Evolutionary conservation across 1,140 invertebrate genomes (phyloP).

Genomic region (Adoxophyes honmai): DNA sequence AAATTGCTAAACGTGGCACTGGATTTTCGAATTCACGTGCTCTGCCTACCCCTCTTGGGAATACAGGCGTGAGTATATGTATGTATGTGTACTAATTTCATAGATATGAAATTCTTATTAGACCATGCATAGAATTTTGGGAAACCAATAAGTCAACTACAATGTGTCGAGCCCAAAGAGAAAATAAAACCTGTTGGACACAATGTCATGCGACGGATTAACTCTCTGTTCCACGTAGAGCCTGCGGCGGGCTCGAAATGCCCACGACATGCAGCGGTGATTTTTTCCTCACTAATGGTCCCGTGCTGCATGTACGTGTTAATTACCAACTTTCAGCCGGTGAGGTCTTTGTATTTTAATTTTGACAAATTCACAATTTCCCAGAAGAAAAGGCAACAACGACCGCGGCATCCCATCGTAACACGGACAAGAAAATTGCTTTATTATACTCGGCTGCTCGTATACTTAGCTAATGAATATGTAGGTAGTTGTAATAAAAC

Average conservation of each 20-base stretch:
- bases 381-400: constrained; percentile 36
- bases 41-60: too few species aligned
- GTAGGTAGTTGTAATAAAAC: constrained; percentile 35
- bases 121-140: too few species aligned
- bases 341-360: constrained; percentile 67
- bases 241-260: constrained; percentile 4
- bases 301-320: constrained; percentile 20
- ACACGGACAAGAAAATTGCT: constrained; percentile 42
- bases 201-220: constrained; percentile 3
- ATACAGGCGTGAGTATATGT: too few species aligned
- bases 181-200: constrained; percentile 14
- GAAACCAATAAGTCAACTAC: too few species aligned
- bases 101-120: too few species aligned
- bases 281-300: constrained; percentile 14
- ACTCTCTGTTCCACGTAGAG: background rate
- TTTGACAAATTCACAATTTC: constrained; percentile 65
- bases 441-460: constrained; percentile 40
- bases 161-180: background rate
- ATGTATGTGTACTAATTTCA: too few species aligned
- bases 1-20: too few species aligned
- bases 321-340: constrained; percentile 45
- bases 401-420: constrained; percentile 19
- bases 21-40: too few species aligned
- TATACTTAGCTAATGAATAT: constrained; percentile 45
- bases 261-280: constrained; percentile 5